Base-by-base conservation (phyloP, 1,140 invertebrate species). In the Zaprionus vittiger region DNA sequence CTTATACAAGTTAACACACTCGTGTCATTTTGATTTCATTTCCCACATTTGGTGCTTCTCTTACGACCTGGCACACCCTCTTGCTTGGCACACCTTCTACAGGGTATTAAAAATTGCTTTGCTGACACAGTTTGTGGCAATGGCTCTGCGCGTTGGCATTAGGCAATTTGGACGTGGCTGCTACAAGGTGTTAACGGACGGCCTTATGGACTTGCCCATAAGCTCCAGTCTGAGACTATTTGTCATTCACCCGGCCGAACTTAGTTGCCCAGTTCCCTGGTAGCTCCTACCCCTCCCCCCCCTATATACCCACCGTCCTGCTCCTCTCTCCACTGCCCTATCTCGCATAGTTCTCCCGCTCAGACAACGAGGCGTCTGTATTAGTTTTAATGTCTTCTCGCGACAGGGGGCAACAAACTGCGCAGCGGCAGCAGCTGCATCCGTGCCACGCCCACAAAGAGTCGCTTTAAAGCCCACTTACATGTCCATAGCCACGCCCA, bases 71-170 rank as follows among this genome's bases (percentile, higher is more conserved):
- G 20, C 17, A 61, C 38, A 68, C 57, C 57, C 49, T 1, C 12
- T 1, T 9, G 34, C 15, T 1, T 15, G 31, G 17, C 26, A 17
- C n/a, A 4, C 7, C 26, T 31, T 22, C 41, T 17, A 9, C 61
- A 24, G 78, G 77, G 84, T 71, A 89, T 77, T 54, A 66, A 73
- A 81, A 81, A 87, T 89, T 87, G 84, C 84, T 87, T 79, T 84
- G 84, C 84, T 87, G 84, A 87, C 84, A 87, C 84, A 87, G 84
- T 87, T 87, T 87, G 85, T 79, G 81, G 84, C 81, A 90, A 87
- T 87, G 84, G 84, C 81, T 84, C 85, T 87, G 84, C 89, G 84
- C 84, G 84, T 90, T 87, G 84, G 84, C 84, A 89, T 87, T 87
- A 89, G 84, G 83, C 83, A 83, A 80, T 64, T 79, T 78, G 83